A percentile compares a stretch with the other conserved stretches of the same genome.
Evolutionary conservation across 2,113 vertebrate genomes (phyloP).

Genomic region (Megatriorchis doriae): DNA sequence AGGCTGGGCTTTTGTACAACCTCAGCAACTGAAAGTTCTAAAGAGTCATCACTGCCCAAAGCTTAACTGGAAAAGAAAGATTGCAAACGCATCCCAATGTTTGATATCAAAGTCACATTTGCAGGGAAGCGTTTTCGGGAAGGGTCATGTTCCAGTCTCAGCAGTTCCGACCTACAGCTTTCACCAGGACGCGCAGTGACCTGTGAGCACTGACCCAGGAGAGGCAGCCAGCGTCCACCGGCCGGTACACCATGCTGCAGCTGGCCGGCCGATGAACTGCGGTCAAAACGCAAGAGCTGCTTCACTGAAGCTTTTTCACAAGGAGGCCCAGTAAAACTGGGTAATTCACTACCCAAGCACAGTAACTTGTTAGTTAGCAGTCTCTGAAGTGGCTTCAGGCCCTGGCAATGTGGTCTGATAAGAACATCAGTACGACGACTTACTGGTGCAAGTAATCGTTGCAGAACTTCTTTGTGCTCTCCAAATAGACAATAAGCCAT

Average conservation of each 20-base stretch:
- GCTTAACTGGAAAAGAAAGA: not conserved
- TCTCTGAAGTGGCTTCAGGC: not conserved
- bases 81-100: fast-evolving
- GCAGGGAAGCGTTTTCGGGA: not conserved
- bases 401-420: not conserved
- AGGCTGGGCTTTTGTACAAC: not conserved
- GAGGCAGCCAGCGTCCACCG: not conserved
- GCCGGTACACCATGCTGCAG: not conserved
- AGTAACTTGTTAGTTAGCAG: not conserved
- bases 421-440: fast-evolving
- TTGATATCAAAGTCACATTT: not conserved
- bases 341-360: not conserved
- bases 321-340: not conserved
- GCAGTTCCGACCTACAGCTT: not conserved
- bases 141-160: fast-evolving
- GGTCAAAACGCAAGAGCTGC: not conserved
- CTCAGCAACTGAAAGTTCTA: not conserved
- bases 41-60: not conserved
- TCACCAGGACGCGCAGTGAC: not conserved
- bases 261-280: fast-evolving
- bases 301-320: not conserved
- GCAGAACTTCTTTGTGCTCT: not conserved
- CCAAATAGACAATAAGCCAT: not conserved
- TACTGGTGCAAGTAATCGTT: not conserved
- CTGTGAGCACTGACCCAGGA: not conserved